phyloP scores from a whole-genome alignment of 2,888 invertebrate species.

The Coelogynopora nodosa region DNA sequence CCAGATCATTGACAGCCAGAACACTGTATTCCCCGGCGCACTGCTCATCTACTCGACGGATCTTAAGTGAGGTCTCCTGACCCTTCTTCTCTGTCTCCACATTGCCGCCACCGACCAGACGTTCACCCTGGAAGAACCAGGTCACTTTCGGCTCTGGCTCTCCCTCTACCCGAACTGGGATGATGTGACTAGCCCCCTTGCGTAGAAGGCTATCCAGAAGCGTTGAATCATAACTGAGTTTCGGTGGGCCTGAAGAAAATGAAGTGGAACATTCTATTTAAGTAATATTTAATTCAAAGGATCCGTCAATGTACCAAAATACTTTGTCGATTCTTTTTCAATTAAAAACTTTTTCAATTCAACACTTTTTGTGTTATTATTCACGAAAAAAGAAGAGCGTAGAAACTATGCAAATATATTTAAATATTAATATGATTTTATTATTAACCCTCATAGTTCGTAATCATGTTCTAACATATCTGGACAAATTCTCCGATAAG shows the following conservation, averaged over 20 bases:
- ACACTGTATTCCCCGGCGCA: slow-evolving; percentile 46
- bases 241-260: slow-evolving; percentile 26
- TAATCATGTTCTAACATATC: too few species aligned
- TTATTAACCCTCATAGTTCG: too few species aligned
- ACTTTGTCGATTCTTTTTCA: too few species aligned
- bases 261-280: too few species aligned
- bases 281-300: too few species aligned
- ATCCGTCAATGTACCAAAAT: too few species aligned
- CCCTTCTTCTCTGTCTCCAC: background rate
- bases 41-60: background rate
- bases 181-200: slow-evolving; percentile 1
- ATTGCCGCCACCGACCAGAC: background rate
- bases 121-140: slow-evolving; percentile 41
- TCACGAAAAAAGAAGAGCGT: too few species aligned
- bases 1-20: slow-evolving; percentile 45
- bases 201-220: background rate
- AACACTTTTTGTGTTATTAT: too few species aligned
- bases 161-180: slow-evolving; percentile 39
- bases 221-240: slow-evolving; percentile 25
- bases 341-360: too few species aligned
- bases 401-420: too few species aligned
- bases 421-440: too few species aligned
- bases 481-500: too few species aligned
- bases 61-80: slow-evolving; percentile 16
- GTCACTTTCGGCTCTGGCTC: slow-evolving; percentile 37